Conservation (phyloP, 1,140 invertebrate species). For the Carcinoscorpius rotundicauda region DNA sequence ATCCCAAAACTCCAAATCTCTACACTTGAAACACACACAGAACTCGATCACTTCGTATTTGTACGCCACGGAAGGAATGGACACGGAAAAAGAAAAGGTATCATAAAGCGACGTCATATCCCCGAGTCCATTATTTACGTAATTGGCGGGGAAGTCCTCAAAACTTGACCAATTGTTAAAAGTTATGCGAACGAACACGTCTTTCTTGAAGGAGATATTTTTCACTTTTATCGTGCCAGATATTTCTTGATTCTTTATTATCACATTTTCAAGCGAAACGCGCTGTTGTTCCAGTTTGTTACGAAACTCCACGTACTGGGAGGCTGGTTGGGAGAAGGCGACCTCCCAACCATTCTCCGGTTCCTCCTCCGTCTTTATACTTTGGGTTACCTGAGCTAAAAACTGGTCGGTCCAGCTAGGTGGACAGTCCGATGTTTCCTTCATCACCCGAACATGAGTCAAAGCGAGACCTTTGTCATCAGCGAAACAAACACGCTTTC, state of each 20-base stretch:
- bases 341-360: conserved; percentile 50
- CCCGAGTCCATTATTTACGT: conserved; percentile 38
- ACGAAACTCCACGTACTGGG: conserved; percentile 80
- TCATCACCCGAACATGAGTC: conserved; percentile 70
- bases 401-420: conserved; percentile 64
- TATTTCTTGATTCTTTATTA: conserved; percentile 63
- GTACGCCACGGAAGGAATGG: conserved; percentile 49
- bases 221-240: conserved; percentile 87
- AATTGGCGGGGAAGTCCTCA: conserved; percentile 61
- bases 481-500: conserved; percentile 81
- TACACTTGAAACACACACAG: conserved; percentile 68
- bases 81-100: conserved; percentile 78
- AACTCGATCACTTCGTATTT: conserved; percentile 59
- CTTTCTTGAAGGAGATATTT: conserved; percentile 76
- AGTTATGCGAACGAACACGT: conserved; percentile 63
- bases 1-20: conserved; percentile 72
- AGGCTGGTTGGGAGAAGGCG: conserved; percentile 77
- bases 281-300: conserved; percentile 61
- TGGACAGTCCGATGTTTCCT: conserved; percentile 79
- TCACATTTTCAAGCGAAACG: conserved; percentile 85
- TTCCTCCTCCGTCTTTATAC: conserved; percentile 30
- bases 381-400: conserved; percentile 36
- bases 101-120: conserved; percentile 49
- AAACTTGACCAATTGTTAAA: conserved; percentile 64
- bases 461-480: conserved; percentile 78